phyloP scores from a whole-genome alignment of 2,888 invertebrate species.

The Schizotus pectinicornis region DNA sequence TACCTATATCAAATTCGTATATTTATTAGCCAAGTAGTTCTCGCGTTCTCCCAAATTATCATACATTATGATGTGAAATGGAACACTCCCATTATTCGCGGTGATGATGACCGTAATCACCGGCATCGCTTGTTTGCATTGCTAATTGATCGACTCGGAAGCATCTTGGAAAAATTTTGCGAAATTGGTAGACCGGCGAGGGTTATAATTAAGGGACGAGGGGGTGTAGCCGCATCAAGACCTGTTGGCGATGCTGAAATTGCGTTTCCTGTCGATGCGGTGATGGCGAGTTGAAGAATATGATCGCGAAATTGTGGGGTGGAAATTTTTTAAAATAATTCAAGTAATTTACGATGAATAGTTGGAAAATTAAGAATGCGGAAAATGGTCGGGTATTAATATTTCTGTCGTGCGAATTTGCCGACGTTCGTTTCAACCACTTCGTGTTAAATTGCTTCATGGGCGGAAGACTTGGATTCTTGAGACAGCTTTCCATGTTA shows the following conservation, averaged over 20 bases:
- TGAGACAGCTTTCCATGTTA: no score
- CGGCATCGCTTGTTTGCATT: slow-evolving; percentile 18
- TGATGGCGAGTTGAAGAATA: no score
- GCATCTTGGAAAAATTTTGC: neutral
- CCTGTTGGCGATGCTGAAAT: no score
- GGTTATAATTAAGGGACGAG: no score
- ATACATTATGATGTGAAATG: slow-evolving; percentile 24
- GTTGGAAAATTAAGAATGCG: slow-evolving; percentile 22
- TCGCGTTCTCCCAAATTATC: slow-evolving; percentile 17
- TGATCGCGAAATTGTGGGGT: no score
- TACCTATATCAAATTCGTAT: no score
- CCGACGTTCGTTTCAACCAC: slow-evolving; percentile 9
- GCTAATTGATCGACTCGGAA: slow-evolving; percentile 18
- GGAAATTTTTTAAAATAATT: slow-evolving; percentile 9
- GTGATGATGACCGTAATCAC: slow-evolving; percentile 21
- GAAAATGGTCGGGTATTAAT: slow-evolving; percentile 15
- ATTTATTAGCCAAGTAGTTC: slow-evolving; percentile 15
- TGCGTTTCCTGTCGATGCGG: no score
- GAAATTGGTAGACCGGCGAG: no score
- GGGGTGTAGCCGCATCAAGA: no score
- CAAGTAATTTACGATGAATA: neutral
- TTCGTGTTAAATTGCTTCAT: no score
- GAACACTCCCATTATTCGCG: slow-evolving; percentile 23
- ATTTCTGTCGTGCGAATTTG: slow-evolving; percentile 18
- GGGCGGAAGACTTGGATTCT: no score